phyloP scores from a whole-genome alignment of 2,888 invertebrate species.

The Pycnomerus fuliginosus region DNA sequence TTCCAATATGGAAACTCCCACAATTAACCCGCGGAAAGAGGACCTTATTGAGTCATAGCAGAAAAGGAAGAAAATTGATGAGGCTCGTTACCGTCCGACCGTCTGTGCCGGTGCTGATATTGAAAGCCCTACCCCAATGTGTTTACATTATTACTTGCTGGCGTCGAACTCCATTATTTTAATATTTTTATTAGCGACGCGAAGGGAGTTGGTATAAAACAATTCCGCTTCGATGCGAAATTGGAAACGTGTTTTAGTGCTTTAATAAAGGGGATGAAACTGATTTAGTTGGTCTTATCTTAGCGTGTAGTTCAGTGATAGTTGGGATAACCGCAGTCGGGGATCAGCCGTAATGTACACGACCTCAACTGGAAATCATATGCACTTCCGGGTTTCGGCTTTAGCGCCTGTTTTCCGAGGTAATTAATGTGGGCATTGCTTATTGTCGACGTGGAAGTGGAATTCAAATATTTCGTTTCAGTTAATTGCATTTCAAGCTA shows the following conservation, averaged over 20 bases:
- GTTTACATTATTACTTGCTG: no score
- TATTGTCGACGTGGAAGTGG: conserved; percentile 5
- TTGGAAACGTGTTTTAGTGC: no score
- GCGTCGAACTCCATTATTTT: no score
- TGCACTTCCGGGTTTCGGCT: conserved; percentile 32
- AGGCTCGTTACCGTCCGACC: conserved; percentile 33
- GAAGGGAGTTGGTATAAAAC: no score
- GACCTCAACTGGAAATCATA: conserved; percentile 31
- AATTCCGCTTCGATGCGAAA: no score
- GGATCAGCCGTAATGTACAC: conserved; percentile 20
- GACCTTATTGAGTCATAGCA: no score
- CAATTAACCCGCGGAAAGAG: no score
- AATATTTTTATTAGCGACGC: no score
- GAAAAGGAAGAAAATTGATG: conserved; percentile 35
- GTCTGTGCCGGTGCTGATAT: conserved; percentile 33
- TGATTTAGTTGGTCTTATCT: conserved; percentile 4
- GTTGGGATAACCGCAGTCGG: conserved; percentile 20
- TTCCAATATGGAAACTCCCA: no score
- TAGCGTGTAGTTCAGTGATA: conserved; percentile 10
- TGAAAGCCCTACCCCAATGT: conserved; percentile 21
- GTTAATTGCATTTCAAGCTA: not conserved
- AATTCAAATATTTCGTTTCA: conserved; percentile 5
- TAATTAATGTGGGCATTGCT: conserved; percentile 34
- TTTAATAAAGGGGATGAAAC: no score
- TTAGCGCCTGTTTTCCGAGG: conserved; percentile 35